Conservation (phyloP, 2,797 vertebrate genomes). For the Adrianichthys oophorus region DNA sequence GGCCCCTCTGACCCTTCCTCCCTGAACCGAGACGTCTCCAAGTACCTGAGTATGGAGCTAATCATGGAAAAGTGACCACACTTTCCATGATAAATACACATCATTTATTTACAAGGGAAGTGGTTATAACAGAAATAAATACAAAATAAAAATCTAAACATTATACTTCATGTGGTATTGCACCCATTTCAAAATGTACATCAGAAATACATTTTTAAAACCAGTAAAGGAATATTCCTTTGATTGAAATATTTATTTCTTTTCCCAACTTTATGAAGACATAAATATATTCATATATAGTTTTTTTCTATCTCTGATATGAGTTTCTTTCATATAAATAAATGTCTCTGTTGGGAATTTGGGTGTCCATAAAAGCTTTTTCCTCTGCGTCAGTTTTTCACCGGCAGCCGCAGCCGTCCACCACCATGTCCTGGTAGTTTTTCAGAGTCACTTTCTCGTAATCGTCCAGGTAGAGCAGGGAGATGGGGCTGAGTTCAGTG, state of each 20-base stretch:
- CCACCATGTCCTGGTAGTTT: slow-evolving; percentile 99
- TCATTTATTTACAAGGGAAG: slow-evolving; percentile 99
- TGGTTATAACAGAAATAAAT: slow-evolving; percentile 99
- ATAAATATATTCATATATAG: slow-evolving; percentile 99
- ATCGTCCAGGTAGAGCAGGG: slow-evolving; percentile 97
- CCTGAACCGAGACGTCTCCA: neutral
- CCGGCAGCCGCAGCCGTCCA: slow-evolving; percentile 98
- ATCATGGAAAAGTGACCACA: slow-evolving; percentile 85
- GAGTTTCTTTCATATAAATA: slow-evolving; percentile 96
- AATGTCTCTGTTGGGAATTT: slow-evolving; percentile 97
- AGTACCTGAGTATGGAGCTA: slow-evolving; percentile 4
- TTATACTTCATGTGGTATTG: slow-evolving; percentile 99
- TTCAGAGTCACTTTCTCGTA: slow-evolving; percentile 98
- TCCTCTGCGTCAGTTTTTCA: slow-evolving; percentile 60
- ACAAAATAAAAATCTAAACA: slow-evolving; percentile 99
- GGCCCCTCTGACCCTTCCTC: neutral
- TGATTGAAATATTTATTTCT: slow-evolving; percentile 99
- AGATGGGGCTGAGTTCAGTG: slow-evolving; percentile 97
- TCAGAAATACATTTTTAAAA: slow-evolving; percentile 97
- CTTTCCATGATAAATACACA: slow-evolving; percentile 99
- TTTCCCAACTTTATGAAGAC: slow-evolving; percentile 94
- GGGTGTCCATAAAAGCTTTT: slow-evolving; percentile 86
- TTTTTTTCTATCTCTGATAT: slow-evolving; percentile 85
- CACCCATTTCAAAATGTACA: slow-evolving; percentile 99
- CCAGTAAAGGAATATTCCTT: slow-evolving; percentile 97